Percentiles rank a stretch among this genome's conserved stretches.
These are phyloP conservation scores for Metridium senile DNA, from an alignment of 92 coral and sea anemone species.

Conservation along the genomic window DNA sequence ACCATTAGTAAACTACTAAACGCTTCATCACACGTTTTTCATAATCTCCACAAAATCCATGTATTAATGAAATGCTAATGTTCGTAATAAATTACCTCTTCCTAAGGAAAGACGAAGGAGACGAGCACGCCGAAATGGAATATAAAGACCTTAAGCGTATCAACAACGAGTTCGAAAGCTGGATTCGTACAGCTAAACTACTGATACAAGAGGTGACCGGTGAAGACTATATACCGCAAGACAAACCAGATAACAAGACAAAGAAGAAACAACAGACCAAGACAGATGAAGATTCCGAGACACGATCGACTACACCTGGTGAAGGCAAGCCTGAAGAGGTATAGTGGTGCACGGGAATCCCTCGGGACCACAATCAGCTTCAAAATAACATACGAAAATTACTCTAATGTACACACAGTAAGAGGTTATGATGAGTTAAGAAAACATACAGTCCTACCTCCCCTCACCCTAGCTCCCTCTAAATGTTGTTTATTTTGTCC, in stretches of 20 bases:
- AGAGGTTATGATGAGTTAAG: no score
- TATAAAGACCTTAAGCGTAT: constrained; percentile 90
- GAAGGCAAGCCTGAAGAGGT: constrained; percentile 34
- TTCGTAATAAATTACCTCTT: neutral
- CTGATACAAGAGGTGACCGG: constrained; percentile 87
- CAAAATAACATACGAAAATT: no score
- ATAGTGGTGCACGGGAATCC: neutral
- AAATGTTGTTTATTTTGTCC: no score
- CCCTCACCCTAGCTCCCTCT: no score
- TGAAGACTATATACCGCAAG: constrained; percentile 66
- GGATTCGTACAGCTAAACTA: constrained; percentile 86
- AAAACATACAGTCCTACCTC: no score
- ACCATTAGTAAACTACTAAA: no score
- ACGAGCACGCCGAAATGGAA: constrained; percentile 96
- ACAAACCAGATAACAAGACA: constrained; percentile 27
- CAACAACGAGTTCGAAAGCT: constrained; percentile 82
- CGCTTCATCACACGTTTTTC: no score
- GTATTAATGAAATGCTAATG: no score
- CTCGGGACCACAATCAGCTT: no score
- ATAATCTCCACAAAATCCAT: no score
- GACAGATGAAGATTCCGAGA: constrained; percentile 9
- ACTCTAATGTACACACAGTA: no score
- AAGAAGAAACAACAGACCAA: constrained; percentile 18
- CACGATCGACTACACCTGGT: constrained; percentile 22
- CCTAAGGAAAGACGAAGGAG: constrained; percentile 62